Evolutionary conservation across 2,113 vertebrate genomes (phyloP), one percentile per base, ranked within the genome.

Genomic region (Erinaceus europaeus): DNA sequence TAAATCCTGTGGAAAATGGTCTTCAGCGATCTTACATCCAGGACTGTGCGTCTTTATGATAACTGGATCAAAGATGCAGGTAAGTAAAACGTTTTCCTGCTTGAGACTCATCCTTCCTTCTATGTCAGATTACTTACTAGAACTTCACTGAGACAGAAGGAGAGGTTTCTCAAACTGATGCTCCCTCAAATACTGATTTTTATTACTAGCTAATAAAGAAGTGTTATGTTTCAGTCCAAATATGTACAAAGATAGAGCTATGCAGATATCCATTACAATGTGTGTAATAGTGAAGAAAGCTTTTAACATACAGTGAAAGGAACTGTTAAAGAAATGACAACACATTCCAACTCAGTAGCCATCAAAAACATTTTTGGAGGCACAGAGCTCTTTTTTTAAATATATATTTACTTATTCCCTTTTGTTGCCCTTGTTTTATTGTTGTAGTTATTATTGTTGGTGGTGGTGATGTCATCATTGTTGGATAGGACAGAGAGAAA

Each of bases 61-160:
- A 97, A 98, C 82, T 98, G 98, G 97, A 97, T 99, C 91, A 98
- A 98, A 96, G 96, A 97, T 96, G 98, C 98, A 5, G 99, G 99
- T 99, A 91, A 98, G 98, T 98, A 71, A 92, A 74, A 65, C 72
- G 1, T 64, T 68, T 89, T 85, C 44, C 48, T 79, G 65, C 64
- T 42, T 36, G 21, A 86, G 68, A 17, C 5, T 25, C 21, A 55
- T 79, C 40, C 50, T 92, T 77, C 17, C 38, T 87, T 79, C 68
- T 44, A 55, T 77, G 25, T 71, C 55, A 38, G 1, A 72, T 81
- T 80, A 27, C 64, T 90, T 85, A 90, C 71, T 62, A 73, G 40
- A 50, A 74, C 88, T 86, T 90, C 29, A 77, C 0, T 88, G 48
- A 53, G 91, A 65, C n/a, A 81, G 46, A 93, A 62, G 77, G 57